Evolutionary conservation across 92 coral and sea anemone genomes (phyloP).

Genomic region (Porites evermanni): DNA sequence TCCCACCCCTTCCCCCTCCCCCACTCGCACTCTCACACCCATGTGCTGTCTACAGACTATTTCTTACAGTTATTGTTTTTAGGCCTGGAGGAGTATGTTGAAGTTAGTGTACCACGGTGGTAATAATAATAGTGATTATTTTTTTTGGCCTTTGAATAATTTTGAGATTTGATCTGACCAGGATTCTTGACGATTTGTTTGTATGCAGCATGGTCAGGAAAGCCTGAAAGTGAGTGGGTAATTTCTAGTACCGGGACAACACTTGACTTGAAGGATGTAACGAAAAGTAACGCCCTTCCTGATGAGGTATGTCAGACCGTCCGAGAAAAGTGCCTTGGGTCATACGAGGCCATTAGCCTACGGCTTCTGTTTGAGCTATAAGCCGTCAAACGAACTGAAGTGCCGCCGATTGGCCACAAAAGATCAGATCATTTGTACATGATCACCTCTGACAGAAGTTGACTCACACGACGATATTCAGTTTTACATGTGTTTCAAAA

Average conservation of each 20-base stretch:
- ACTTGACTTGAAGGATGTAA: constrained; percentile 3
- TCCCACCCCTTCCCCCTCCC: too few relatives aligned
- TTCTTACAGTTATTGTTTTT: too few relatives aligned
- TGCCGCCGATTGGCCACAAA: background rate
- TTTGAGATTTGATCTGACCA: too few relatives aligned
- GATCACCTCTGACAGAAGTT: constrained; percentile 11
- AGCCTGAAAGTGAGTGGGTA: background rate
- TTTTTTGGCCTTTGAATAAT: too few relatives aligned
- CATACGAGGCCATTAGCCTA: too few relatives aligned
- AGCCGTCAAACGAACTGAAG: too few relatives aligned
- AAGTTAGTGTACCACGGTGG: too few relatives aligned
- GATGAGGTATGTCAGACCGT: background rate
- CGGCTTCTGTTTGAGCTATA: too few relatives aligned
- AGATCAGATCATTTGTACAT: background rate
- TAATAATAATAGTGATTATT: too few relatives aligned
- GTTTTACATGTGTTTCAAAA: constrained; percentile 17
- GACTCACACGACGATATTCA: background rate
- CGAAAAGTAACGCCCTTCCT: constrained; percentile 33
- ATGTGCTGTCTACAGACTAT: too few relatives aligned
- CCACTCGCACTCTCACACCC: too few relatives aligned
- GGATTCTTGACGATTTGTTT: background rate
- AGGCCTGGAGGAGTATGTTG: too few relatives aligned
- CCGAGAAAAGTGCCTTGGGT: background rate
- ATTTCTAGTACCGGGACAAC: background rate
- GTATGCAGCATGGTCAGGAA: background rate